phyloP scores from a whole-genome alignment of 2,113 vertebrate genomes.

The Oxygymnocypris stewartii region DNA sequence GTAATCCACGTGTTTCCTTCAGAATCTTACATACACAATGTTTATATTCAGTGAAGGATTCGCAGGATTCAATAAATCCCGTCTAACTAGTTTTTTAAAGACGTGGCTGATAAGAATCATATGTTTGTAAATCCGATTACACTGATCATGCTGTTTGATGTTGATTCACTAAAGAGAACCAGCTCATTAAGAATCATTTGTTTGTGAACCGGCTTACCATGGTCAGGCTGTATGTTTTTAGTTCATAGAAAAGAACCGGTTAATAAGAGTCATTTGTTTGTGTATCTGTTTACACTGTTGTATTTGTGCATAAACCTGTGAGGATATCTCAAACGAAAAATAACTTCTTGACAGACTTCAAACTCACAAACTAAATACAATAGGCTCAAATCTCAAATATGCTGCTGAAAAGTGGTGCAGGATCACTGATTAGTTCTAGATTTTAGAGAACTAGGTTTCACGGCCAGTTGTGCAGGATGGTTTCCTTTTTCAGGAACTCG shows the following conservation, averaged over 20 bases:
- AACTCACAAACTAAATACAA: neutral
- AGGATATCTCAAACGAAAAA: neutral
- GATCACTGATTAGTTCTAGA: slow-evolving; percentile 9
- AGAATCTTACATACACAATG: neutral
- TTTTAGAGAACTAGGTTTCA: slow-evolving; percentile 26
- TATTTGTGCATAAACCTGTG: neutral
- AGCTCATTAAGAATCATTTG: neutral
- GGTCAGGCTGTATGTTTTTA: neutral
- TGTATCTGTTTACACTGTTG: neutral
- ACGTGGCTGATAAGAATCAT: neutral
- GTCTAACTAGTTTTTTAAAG: neutral
- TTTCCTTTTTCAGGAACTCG: slow-evolving; percentile 30
- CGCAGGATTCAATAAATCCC: neutral
- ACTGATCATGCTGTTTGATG: neutral
- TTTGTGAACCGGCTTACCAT: neutral
- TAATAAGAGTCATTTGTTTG: neutral
- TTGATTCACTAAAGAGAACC: neutral
- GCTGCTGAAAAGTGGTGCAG: neutral
- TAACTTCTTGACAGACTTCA: neutral
- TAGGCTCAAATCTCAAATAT: neutral
- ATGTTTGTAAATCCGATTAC: neutral
- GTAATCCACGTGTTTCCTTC: neutral
- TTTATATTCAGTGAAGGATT: neutral
- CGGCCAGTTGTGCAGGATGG: slow-evolving; percentile 5
- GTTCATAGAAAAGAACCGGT: neutral